phyloP scores from a whole-genome alignment of 2,113 vertebrate species.

The Chinchilla lanigera region DNA sequence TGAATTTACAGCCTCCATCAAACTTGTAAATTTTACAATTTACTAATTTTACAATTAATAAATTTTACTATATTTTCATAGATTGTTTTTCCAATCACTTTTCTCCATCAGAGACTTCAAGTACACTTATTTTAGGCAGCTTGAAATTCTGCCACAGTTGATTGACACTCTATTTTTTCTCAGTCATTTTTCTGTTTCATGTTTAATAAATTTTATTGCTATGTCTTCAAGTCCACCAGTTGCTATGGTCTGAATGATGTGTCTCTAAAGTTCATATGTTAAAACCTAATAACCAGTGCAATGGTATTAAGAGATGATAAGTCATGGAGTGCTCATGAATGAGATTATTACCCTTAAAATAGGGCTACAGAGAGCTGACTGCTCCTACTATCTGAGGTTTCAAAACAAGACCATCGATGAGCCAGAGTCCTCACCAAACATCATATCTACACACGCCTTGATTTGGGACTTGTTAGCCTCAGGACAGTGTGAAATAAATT shows the following conservation, averaged over 20 bases:
- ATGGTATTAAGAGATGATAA: background rate
- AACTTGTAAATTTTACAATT: background rate
- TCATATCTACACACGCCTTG: background rate
- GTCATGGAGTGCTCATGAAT: background rate
- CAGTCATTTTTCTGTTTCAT: background rate
- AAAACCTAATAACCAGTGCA: background rate
- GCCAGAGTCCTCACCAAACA: background rate
- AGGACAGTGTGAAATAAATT: background rate
- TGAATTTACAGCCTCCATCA: background rate
- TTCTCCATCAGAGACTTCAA: background rate
- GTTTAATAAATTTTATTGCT: background rate
- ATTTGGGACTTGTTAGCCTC: background rate
- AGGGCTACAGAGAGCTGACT: background rate
- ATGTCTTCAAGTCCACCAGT: background rate
- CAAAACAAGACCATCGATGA: background rate
- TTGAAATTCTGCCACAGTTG: background rate
- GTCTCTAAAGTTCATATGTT: background rate
- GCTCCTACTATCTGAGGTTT: background rate
- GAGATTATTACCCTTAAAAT: background rate
- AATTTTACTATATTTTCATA: background rate
- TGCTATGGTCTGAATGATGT: background rate
- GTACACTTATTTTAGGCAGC: background rate
- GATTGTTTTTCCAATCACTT: background rate
- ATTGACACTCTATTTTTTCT: background rate
- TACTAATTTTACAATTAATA: too few species aligned